Conservation (phyloP, 2,113 vertebrate species). For the Brachypteracias leptosomus region DNA sequence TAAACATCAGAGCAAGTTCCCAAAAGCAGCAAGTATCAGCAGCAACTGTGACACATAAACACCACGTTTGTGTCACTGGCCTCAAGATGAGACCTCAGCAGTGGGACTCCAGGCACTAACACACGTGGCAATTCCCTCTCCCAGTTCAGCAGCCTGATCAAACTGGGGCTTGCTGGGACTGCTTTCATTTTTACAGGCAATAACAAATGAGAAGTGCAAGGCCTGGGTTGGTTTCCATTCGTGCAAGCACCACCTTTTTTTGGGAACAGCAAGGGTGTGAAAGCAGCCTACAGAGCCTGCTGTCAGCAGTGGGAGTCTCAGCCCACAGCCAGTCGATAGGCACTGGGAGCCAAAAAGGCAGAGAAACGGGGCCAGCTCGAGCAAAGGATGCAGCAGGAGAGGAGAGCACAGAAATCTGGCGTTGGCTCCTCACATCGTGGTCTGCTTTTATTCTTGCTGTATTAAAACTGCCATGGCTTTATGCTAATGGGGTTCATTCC, state of each 20-base stretch:
- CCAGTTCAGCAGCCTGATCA: not conserved
- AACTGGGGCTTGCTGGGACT: not conserved
- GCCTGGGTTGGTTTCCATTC: not conserved
- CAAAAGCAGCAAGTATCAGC: not conserved
- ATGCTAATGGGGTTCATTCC: slow-evolving; percentile 1
- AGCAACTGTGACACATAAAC: not conserved
- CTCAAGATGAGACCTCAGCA: not conserved
- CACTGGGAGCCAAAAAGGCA: slow-evolving; percentile 46
- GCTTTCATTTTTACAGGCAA: not conserved
- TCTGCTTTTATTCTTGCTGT: slow-evolving; percentile 24
- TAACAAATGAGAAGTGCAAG: not conserved
- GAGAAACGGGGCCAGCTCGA: not conserved
- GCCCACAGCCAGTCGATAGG: slow-evolving; percentile 41
- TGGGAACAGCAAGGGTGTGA: slow-evolving; percentile 29
- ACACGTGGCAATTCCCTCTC: not conserved
- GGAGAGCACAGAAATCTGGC: not conserved
- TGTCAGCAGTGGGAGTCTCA: not conserved
- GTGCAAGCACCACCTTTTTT: slow-evolving; percentile 46
- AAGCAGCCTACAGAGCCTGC: slow-evolving; percentile 24
- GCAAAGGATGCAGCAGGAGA: slow-evolving; percentile 21
- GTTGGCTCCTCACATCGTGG: not conserved
- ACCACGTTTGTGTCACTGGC: not conserved
- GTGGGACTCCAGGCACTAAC: not conserved
- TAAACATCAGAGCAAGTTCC: not conserved
- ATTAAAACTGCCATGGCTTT: not conserved